Evolutionary conservation across 2,888 invertebrate genomes (phyloP), one percentile per base, ranked within the genome.

Genomic region (Limnephilus rhombicus): DNA sequence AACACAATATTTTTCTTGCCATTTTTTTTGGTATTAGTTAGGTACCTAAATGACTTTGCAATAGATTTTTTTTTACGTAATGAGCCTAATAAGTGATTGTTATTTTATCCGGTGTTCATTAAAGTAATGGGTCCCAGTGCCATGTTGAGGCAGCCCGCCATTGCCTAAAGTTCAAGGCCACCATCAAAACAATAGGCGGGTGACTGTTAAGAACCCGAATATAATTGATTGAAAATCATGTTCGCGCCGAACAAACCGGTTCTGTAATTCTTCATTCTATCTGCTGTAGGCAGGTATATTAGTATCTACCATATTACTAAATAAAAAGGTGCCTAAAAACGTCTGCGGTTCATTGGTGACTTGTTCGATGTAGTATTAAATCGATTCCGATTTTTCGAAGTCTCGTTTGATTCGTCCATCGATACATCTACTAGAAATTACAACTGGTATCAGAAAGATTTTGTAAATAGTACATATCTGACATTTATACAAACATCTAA

Each of bases 181-280:
- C 15, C n/a, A 81, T 31, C 89, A 53, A 92, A 85, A 92, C 92
- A 92, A 92, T 91, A 85, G 92, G 85, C 92, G 92, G 92, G 92
- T 37, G 91, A 89, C 31, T 88, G 89, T 90, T 90, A 86, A 90
- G 90, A 90, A 80, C 81, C 91, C 92, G 91, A 92, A 91, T 91
- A 89, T 92, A 92, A 92, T 92, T 92, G 92, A 92, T 92, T 92
- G 92, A 88, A 92, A 92, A 92, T 92, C 92, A 91, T 92, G 92
- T 81, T 85, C 68, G 88, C 88, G 80, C 80, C 68, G 89, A 82
- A 80, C 45, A 90, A 92, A 92, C 92, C 91, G 83, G 92, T 92
- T 92, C 85, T 89, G 85, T 85, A 90, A 90, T 49, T 83, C 45
- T 90, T 68, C 68, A 85, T 53, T 68, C 68, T 68, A 7, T 18